Base-by-base conservation (phyloP, 2,113 vertebrate genomes). In the Narcine bancroftii region DNA sequence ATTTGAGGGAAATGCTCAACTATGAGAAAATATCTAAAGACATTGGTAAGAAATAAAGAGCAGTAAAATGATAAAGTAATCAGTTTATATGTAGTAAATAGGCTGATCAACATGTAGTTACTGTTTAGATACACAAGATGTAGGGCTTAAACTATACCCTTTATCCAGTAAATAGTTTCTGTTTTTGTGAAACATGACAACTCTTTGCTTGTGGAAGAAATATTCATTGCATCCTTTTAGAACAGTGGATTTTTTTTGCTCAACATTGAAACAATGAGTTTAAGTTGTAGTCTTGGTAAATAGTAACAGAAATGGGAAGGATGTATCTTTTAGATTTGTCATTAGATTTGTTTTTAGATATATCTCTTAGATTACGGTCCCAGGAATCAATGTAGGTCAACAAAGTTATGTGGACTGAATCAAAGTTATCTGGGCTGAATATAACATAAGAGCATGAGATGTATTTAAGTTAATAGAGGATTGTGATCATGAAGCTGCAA, bases 1-100 rank as follows among this genome's bases (percentile, higher is more conserved):
- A 99, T 94, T 97, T 99, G 69, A 96, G 96, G 93, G 99, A 99
- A 95, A 99, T 99, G 99, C 98, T 99, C 93, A 99, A 99, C 92
- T 99, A 99, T 93, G 99, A 99, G 95, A 97, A 96, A 94, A 99
- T 98, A 93, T 99, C 99, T 93, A 94, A 96, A 66, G 97, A 98
- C 92, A 99, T 99, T 94, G 99, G 99, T 99, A 96, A 97, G 75
- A 92, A 92, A 53, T 72, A 17, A 0, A 47, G 21, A 93, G 73
- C 45, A 45, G 92, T 1, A 87, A 66, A 60, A 50, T 92, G 5
- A 21, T 77, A n/a, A n/a, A 15, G 42, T 79, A 33, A 92, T 45
- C 17, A 10, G 92, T 33, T 1, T 77, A 76, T 75, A n/a, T 92
- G 45, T 76, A n/a, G 24, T 47, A 92, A 92, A 92, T 0, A 47